A percentile compares a stretch with the other conserved stretches of the same genome.
phyloP scores from a whole-genome alignment of 2,113 vertebrate species.

The Lanius ludovicianus region DNA sequence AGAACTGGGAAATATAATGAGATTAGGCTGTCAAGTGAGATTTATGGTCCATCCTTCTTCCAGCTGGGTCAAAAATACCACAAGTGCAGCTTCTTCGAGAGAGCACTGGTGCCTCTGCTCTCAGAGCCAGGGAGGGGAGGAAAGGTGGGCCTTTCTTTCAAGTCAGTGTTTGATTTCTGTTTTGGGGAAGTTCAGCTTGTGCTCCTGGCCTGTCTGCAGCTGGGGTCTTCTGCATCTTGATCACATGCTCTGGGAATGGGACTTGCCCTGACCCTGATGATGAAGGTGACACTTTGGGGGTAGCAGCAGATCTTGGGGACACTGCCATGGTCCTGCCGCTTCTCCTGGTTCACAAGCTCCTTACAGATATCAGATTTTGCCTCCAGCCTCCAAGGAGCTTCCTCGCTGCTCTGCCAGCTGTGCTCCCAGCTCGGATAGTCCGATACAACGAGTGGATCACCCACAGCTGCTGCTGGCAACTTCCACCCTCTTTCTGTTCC shows the following conservation, averaged over 20 bases:
- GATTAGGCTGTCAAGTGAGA: constrained; percentile 48
- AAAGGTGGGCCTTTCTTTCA: constrained; percentile 29
- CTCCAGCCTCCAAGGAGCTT: background rate
- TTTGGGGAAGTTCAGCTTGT: background rate
- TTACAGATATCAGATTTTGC: background rate
- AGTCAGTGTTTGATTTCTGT: background rate
- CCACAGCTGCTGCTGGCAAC: background rate
- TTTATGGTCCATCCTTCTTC: constrained; percentile 37
- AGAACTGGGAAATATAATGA: constrained; percentile 27
- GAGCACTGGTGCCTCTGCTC: background rate
- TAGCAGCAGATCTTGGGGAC: background rate
- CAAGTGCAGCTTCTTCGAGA: background rate
- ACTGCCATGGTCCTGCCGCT: background rate
- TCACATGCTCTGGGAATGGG: background rate
- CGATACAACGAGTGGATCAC: rapidly evolving
- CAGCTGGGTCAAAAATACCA: constrained; percentile 51
- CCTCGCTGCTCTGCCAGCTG: background rate
- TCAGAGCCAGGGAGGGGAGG: background rate
- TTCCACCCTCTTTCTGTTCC: background rate
- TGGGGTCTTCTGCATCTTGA: background rate
- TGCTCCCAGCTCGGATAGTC: rapidly evolving
- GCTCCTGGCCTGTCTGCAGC: background rate
- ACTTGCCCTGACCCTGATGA: rapidly evolving
- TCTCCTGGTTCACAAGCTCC: background rate
- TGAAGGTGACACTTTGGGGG: background rate